phyloP scores from a whole-genome alignment of 2,113 vertebrate species.

The Silurus asotus region DNA sequence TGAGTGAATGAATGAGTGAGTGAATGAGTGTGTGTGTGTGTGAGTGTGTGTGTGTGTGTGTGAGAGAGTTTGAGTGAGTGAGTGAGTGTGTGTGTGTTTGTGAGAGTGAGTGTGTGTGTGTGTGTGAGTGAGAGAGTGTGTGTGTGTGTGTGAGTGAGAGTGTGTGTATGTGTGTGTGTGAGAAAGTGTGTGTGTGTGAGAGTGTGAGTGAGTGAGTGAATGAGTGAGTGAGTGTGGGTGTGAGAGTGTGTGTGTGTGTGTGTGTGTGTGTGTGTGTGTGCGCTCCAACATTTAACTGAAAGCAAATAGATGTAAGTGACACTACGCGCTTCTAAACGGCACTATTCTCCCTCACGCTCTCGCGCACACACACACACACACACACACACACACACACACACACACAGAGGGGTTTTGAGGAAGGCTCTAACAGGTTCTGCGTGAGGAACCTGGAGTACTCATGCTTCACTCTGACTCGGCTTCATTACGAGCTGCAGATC shows the following conservation, averaged over 20 bases:
- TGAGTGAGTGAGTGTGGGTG: too few species aligned
- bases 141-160: background rate
- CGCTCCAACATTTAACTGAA: background rate
- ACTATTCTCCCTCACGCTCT: background rate
- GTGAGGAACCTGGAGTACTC: slow-evolving; percentile 64
- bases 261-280: too few species aligned
- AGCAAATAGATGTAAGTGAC: background rate
- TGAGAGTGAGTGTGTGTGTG: background rate
- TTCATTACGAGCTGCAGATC: slow-evolving; percentile 34
- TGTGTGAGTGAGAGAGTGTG: slow-evolving; percentile 49
- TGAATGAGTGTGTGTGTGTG: background rate
- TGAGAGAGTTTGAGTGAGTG: too few species aligned
- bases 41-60: background rate
- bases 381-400: too few species aligned
- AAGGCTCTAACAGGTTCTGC: slow-evolving; percentile 13
- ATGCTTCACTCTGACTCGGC: slow-evolving; percentile 67
- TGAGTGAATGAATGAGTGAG: too few species aligned
- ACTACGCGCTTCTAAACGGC: background rate
- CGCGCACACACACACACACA: background rate
- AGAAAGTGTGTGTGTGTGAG: too few species aligned
- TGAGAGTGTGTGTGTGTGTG: too few species aligned
- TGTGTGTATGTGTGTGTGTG: too few species aligned
- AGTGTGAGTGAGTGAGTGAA: too few species aligned
- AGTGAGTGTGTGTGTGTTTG: background rate
- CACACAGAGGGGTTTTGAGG: background rate